These are phyloP conservation scores for Anas bahamensis DNA, from an alignment of 2,797 vertebrate species.

Conservation along the genomic window DNA sequence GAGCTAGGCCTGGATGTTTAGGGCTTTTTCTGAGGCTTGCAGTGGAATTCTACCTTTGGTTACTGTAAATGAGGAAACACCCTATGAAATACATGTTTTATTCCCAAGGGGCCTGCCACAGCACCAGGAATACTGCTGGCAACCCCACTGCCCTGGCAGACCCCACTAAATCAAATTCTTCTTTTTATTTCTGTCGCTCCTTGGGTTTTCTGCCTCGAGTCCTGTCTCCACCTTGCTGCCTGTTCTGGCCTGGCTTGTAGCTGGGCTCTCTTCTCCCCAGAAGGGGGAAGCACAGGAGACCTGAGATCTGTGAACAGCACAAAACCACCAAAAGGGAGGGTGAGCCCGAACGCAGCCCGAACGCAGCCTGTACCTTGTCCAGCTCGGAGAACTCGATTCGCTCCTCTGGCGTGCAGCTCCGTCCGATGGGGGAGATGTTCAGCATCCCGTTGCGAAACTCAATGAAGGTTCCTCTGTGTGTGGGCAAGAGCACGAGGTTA, in stretches of 20 bases:
- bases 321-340: neutral
- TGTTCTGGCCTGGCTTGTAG: neutral
- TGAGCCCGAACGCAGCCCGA: neutral
- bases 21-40: neutral
- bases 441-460: slow-evolving; percentile 98
- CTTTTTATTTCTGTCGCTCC: neutral
- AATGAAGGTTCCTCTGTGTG: slow-evolving; percentile 94
- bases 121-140: neutral
- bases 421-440: slow-evolving; percentile 95
- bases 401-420: slow-evolving; percentile 93
- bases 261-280: neutral
- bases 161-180: neutral
- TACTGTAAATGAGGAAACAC: neutral
- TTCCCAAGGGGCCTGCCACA: neutral
- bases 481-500: neutral
- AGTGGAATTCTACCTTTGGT: neutral
- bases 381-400: slow-evolving; percentile 94
- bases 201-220: neutral
- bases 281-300: neutral
- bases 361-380: slow-evolving; percentile 86
- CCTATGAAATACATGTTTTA: neutral
- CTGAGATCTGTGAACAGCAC: neutral
- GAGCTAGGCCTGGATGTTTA: neutral
- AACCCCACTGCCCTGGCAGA: neutral
- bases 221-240: neutral